Evolutionary conservation across 2,113 vertebrate species (phyloP).

Genomic region (Felis chaus): DNA sequence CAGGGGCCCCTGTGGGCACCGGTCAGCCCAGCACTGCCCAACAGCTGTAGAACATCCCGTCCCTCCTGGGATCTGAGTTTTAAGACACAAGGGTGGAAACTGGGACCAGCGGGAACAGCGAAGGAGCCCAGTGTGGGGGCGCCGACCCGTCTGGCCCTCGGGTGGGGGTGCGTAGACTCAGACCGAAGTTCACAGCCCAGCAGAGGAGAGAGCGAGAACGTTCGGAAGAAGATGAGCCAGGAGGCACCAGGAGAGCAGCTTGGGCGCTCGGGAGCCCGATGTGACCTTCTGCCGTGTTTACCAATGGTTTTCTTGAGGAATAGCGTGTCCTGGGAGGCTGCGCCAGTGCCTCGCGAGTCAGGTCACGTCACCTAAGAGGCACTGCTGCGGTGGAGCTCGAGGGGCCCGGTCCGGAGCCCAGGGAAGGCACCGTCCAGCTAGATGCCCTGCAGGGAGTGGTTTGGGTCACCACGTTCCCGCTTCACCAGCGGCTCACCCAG

Average conservation of each 20-base stretch:
- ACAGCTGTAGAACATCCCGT: background rate
- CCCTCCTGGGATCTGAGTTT: background rate
- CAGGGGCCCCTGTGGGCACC: background rate
- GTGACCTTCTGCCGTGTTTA: accelerated
- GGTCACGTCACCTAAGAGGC: conserved; percentile 77
- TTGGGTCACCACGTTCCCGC: conserved; percentile 92
- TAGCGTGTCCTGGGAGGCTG: background rate
- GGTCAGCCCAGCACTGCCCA: background rate
- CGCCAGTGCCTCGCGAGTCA: conserved; percentile 16
- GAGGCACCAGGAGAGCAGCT: accelerated
- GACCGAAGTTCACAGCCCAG: background rate
- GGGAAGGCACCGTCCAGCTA: conserved; percentile 63
- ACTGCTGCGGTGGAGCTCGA: conserved; percentile 29
- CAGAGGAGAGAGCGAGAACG: background rate
- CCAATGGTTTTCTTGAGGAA: background rate
- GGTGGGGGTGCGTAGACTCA: accelerated
- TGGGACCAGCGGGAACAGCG: background rate
- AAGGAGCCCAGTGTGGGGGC: background rate
- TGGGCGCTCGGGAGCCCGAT: background rate
- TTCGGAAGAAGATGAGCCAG: background rate
- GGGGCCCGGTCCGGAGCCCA: background rate
- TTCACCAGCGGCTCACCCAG: conserved; percentile 92
- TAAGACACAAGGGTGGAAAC: background rate
- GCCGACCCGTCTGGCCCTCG: background rate
- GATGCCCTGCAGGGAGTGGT: conserved; percentile 94